Evolutionary conservation across 2,888 invertebrate genomes (phyloP).

Genomic region (Atethmia centrago): DNA sequence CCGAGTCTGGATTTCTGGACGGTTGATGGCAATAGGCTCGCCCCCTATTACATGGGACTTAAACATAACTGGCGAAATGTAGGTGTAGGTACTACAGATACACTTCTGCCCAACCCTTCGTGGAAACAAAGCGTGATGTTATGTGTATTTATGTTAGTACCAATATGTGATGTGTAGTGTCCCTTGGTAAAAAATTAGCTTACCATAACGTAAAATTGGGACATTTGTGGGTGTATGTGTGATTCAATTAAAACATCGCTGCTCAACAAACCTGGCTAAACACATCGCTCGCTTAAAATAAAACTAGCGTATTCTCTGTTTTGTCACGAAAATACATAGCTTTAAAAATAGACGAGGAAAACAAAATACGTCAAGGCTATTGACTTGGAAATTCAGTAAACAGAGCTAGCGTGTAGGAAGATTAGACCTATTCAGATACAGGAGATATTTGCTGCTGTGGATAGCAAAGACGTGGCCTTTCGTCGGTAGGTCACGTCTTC

Average conservation of each 20-base stretch:
- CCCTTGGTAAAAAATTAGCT: neutral
- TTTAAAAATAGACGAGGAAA: constrained; percentile 34
- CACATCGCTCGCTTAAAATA: constrained; percentile 25
- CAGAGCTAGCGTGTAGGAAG: neutral
- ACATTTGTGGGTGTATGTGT: neutral
- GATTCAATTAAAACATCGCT: neutral
- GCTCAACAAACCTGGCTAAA: neutral
- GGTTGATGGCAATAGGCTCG: too few species aligned
- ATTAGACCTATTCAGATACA: neutral
- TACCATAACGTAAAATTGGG: neutral
- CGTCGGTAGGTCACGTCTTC: too few species aligned
- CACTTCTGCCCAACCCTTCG: too few species aligned
- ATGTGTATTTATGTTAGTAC: too few species aligned
- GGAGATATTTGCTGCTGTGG: neutral
- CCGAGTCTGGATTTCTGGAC: too few species aligned
- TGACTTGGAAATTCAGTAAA: constrained; percentile 38
- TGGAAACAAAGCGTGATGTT: too few species aligned
- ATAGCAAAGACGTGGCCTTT: neutral
- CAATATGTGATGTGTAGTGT: neutral
- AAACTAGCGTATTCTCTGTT: constrained; percentile 23
- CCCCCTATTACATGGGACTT: too few species aligned
- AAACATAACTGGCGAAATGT: too few species aligned
- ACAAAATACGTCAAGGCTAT: constrained; percentile 47
- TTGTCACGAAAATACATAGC: constrained; percentile 46
- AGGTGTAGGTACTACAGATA: too few species aligned